A percentile compares a stretch with the other conserved stretches of the same genome.
phyloP scores from a whole-genome alignment of 2,113 vertebrate species.

The Telmatochromis brachygnathus region DNA sequence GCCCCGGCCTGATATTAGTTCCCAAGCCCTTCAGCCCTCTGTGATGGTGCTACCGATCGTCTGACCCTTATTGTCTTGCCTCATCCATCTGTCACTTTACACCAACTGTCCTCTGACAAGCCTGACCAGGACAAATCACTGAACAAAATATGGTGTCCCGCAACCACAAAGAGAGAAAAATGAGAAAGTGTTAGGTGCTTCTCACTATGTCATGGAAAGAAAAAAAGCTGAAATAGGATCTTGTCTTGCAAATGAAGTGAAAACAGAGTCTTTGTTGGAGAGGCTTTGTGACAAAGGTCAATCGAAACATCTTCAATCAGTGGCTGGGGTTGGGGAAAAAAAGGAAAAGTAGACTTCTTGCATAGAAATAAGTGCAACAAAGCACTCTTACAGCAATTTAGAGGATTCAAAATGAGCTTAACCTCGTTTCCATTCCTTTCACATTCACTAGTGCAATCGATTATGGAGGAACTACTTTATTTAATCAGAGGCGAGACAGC shows the following conservation, averaged over 20 bases:
- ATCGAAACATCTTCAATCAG: slow-evolving; percentile 49
- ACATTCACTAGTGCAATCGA: not conserved
- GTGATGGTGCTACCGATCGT: slow-evolving; percentile 57
- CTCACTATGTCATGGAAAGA: not conserved
- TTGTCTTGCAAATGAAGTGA: slow-evolving; percentile 53
- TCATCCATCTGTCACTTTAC: slow-evolving; percentile 62
- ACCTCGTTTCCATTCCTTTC: not conserved
- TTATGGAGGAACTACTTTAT: not conserved
- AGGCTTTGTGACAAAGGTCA: slow-evolving; percentile 49
- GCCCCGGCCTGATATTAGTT: not conserved
- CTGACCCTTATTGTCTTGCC: slow-evolving; percentile 59
- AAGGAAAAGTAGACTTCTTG: not conserved
- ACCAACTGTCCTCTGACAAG: slow-evolving; percentile 59
- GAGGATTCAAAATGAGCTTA: not conserved
- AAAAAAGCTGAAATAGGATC: slow-evolving; percentile 28
- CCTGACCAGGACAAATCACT: slow-evolving; percentile 55
- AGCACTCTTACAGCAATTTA: not conserved
- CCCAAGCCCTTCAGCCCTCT: not conserved
- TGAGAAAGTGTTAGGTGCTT: slow-evolving; percentile 43
- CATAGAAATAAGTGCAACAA: not conserved
- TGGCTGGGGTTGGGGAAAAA: not conserved
- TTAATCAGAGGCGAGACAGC: not conserved
- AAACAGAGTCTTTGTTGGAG: not conserved
- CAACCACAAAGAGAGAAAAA: slow-evolving; percentile 54
- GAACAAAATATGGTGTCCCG: slow-evolving; percentile 50